phyloP scores from a whole-genome alignment of 2,113 vertebrate species.

The Oxyruncus cristatus region DNA sequence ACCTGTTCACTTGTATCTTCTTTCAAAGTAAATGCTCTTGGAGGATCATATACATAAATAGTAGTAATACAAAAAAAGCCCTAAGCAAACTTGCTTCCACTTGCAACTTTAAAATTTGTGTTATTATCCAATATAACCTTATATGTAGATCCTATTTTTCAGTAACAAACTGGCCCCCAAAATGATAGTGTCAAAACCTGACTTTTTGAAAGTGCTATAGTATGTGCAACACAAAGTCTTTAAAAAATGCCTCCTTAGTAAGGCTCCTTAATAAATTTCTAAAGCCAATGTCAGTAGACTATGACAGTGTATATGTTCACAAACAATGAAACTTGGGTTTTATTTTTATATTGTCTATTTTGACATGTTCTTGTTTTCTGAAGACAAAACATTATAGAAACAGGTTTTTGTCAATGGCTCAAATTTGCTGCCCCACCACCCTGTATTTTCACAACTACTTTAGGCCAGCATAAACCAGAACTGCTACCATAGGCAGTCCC shows the following conservation, averaged over 20 bases:
- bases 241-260: background rate
- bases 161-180: background rate
- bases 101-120: background rate
- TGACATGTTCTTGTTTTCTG: background rate
- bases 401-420: background rate
- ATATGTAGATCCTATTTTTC: background rate
- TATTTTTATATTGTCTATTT: background rate
- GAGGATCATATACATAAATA: background rate
- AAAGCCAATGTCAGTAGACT: background rate
- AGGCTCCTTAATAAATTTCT: background rate
- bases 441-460: background rate
- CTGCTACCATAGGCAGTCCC: accelerated
- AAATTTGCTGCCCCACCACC: background rate
- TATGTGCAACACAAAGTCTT: background rate
- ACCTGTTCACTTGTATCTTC: background rate
- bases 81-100: background rate
- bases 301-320: background rate
- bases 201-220: background rate
- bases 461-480: background rate
- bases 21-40: background rate
- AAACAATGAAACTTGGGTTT: background rate
- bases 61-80: background rate
- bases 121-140: background rate
- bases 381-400: background rate
- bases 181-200: background rate